Conservation (phyloP, 2,888 invertebrate genomes). For the Coleophora flavipennella region DNA sequence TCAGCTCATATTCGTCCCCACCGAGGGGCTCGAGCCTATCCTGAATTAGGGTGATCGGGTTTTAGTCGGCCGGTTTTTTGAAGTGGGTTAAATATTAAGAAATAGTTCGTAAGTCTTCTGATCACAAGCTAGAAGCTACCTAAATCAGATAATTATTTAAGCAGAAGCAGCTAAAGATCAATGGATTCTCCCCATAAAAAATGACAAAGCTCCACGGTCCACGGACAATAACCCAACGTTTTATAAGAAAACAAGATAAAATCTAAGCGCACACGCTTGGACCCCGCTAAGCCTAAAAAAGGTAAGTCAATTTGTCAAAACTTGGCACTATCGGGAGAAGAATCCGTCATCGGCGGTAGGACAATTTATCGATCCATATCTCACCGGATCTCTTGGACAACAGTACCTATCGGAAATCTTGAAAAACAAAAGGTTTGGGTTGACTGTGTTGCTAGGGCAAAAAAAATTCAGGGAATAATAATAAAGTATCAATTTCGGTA, state of each 20-base stretch:
- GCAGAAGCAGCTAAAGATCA: too few species aligned
- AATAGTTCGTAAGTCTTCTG: too few species aligned
- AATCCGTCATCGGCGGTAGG: conserved; percentile 59
- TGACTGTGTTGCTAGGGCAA: background rate
- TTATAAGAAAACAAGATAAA: conserved; percentile 14
- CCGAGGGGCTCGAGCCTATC: too few species aligned
- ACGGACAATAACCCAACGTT: background rate
- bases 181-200: too few species aligned
- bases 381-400: conserved; percentile 44
- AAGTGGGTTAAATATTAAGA: too few species aligned
- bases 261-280: conserved; percentile 47
- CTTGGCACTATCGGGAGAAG: conserved; percentile 53
- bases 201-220: too few species aligned
- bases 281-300: conserved; percentile 52
- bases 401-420: conserved; percentile 23
- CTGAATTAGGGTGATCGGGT: too few species aligned
- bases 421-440: background rate
- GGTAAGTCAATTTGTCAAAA: conserved; percentile 66
- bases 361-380: conserved; percentile 58
- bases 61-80: too few species aligned
- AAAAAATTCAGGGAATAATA: background rate
- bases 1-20: too few species aligned
- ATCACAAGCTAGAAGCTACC: too few species aligned
- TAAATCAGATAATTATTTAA: background rate
- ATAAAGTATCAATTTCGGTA: too few species aligned